Base-by-base conservation (phyloP, 2,797 vertebrate species). In the Cephalopachus bancanus region DNA sequence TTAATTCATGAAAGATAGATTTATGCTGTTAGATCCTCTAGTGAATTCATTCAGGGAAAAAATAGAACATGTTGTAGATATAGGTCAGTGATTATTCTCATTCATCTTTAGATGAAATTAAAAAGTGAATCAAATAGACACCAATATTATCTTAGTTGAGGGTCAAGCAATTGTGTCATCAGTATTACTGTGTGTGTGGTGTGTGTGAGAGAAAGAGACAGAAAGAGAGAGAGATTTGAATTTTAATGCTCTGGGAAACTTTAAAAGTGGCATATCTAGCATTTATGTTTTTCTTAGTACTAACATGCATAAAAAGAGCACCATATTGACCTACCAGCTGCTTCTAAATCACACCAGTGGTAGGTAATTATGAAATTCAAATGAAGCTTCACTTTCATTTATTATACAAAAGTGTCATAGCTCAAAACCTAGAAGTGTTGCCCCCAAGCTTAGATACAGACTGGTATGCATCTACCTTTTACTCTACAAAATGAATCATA, bases 271-370 rank as follows among this genome's bases (percentile, higher is more conserved):
- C 76, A 64, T 80, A 93, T 86, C 75, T 96, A 93, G 30, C 86
- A n/a, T 91, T 87, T 90, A 65, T 93, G 44, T 59, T 96, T 96
- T 96, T 76, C 71, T 95, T 85, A 92, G 51, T 81, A 64, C 84
- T 71, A 91, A 97, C 97, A 95, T 93, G 53, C 83, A 96, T 91
- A 64, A 95, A 95, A 96, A 55, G 89, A 94, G 76, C n/a, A 94
- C 65, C 96, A 93, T 93, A 96, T 97, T 97, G 92, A 97, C 94
- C 97, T 95, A 93, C 83, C 92, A 97, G 94, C 96, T 97, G 95
- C 97, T 96, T 96, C 57, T 83, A 90, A 96, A 95, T 97, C 93
- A 97, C 28, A 96, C 62, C 81, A 95, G 55, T 88, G 88, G 57
- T 92, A 95, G 88, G 80, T 97, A 97, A 97, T 95, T 96, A 94